Evolutionary conservation across 2,888 invertebrate species (phyloP).

Genomic region (Pyrrhia umbra): DNA sequence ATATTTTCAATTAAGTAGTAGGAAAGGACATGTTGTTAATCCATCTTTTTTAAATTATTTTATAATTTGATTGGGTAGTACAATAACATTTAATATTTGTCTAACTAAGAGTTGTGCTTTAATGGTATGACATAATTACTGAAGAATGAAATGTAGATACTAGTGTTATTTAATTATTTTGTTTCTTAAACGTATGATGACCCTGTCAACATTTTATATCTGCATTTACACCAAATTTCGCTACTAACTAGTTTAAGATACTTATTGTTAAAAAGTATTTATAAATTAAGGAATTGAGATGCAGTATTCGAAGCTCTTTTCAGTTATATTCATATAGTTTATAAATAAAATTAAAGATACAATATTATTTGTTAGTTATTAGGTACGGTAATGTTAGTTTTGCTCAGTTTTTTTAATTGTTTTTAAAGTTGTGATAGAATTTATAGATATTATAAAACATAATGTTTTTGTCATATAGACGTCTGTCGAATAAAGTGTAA

Average conservation of each 20-base stretch:
- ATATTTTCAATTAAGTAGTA: background rate
- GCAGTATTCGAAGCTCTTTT: conserved; percentile 53
- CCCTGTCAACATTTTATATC: conserved; percentile 39
- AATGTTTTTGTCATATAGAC: conserved; percentile 26
- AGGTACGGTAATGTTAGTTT: conserved; percentile 51
- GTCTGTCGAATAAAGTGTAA: conserved; percentile 24
- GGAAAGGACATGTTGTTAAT: background rate
- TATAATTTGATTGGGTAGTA: background rate
- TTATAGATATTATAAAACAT: conserved; percentile 45
- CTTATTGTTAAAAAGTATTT: conserved; percentile 58
- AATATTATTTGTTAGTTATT: conserved; percentile 48
- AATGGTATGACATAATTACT: background rate
- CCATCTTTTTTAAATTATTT: background rate
- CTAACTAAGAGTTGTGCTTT: too few relatives aligned
- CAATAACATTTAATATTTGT: too few relatives aligned
- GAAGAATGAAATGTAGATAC: background rate
- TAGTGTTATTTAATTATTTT: background rate
- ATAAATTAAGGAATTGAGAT: conserved; percentile 63
- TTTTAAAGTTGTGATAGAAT: conserved; percentile 59
- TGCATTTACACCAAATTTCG: conserved; percentile 65
- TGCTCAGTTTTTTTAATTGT: conserved; percentile 58
- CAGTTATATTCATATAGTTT: conserved; percentile 60
- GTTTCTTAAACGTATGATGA: conserved; percentile 1
- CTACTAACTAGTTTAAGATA: conserved; percentile 60
- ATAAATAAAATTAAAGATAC: conserved; percentile 38